These are phyloP conservation scores for Drosophila ananassae DNA, from an alignment of 1,140 invertebrate genomes.

Conservation along the genomic window DNA sequence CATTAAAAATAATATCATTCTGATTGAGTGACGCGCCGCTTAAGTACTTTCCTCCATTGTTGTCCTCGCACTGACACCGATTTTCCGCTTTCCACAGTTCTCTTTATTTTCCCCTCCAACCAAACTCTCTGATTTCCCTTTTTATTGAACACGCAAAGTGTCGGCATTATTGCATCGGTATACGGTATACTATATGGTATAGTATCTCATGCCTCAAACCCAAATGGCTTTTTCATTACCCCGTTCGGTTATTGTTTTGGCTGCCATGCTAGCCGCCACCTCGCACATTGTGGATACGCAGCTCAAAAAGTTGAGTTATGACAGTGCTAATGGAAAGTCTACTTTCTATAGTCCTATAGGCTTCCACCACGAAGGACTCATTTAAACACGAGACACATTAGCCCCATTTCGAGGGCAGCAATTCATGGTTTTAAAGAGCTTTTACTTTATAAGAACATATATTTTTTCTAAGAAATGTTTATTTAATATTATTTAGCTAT, in stretches of 20 bases:
- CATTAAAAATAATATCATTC: constrained; percentile 82
- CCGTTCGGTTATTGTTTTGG: constrained; percentile 32
- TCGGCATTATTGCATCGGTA: constrained; percentile 30
- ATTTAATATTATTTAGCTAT: no score
- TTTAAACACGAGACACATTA: background rate
- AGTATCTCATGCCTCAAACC: constrained; percentile 1
- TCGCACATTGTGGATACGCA: constrained; percentile 48
- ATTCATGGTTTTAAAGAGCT: constrained; percentile 1
- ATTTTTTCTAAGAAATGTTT: no score
- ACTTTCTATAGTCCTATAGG: background rate
- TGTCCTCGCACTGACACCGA: constrained; percentile 76
- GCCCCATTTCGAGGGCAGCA: background rate
- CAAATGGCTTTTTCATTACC: constrained; percentile 33
- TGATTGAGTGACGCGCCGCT: constrained; percentile 81
- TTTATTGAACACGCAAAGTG: constrained; percentile 79
- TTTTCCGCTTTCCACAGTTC: constrained; percentile 39
- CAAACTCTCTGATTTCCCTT: constrained; percentile 49
- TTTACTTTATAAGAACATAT: background rate
- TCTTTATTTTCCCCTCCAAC: constrained; percentile 10
- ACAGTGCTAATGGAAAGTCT: constrained; percentile 11
- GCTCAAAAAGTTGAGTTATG: constrained; percentile 20
- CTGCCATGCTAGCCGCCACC: constrained; percentile 17
- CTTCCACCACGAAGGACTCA: background rate
- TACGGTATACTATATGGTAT: constrained; percentile 1
- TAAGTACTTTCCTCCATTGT: constrained; percentile 76